Base-by-base conservation (phyloP, 2,797 vertebrate species). In the Sebastes kiyomatsui region DNA sequence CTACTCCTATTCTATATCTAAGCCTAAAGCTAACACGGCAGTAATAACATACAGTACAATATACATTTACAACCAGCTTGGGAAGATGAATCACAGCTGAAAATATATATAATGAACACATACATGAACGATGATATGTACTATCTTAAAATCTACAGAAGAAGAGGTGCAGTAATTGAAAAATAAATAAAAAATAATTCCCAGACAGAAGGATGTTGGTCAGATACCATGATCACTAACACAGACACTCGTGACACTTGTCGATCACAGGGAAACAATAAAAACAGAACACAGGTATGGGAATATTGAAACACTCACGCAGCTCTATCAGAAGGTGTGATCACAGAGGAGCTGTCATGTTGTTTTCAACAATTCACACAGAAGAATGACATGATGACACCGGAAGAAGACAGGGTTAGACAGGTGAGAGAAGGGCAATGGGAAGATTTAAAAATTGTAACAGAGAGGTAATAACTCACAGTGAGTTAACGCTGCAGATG, bases 401-500 rank as follows among this genome's bases (percentile, higher is more conserved):
- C 14, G 67, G 74, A 67, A 70, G 62, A 67, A 56, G 18, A 49
- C 49, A 73, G 77, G 54, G 67, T 62, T 81, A 70, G 32, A 70
- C 56, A 83, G 56, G 35, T 55, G 75, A 33, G n/a, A 69, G 62
- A 67, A 60, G 66, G 75, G 38, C 38, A 56, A 82, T 72, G 55
- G 69, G 22, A 68, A 33, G 81, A 55, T 67, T 86, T 67, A 14
- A 76, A 86, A 85, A 94, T 94, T 25, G 79, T 95, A 96, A 96
- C 95, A 95, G 94, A 96, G 95, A 97, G 94, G 86, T 89, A 42
- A 80, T 87, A 96, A 99, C 98, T 99, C 97, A 99, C 97, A 97
- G 97, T 97, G 97, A 98, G 96, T 96, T 97, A 95, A 97, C 95
- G 97, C 97, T 98, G 97, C 97, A 98, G 97, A 97, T 96, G 95